Base-by-base conservation (phyloP, 2,888 invertebrate genomes). In the Lepeophtheirus nordmannii region DNA sequence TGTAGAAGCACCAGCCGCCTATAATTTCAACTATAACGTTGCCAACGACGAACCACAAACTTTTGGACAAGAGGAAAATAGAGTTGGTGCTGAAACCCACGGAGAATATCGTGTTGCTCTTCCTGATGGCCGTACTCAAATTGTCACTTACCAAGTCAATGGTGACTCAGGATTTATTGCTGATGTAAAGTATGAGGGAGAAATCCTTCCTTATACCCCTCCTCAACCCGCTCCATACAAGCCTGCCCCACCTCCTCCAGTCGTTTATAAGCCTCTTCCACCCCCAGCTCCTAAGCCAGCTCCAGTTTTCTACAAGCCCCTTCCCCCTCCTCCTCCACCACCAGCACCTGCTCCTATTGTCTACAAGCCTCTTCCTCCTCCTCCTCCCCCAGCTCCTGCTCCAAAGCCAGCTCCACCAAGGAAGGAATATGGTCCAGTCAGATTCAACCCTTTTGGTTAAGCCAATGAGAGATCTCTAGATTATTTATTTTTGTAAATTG, bases 51-150 rank as follows among this genome's bases (percentile, higher is more conserved):
- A 46, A 46, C 2, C n/a, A 2, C 8, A 5, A 46, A 46, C 2
- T 5, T 46, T 46, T 46, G 53, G 53, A 5, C 53, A 5, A 8
- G 53, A 46, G 8, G 53, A 46, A 17, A 8, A 46, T 8, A 14
- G 53, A 46, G 8, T 5, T 46, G 53, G 53, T 14, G 53, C 14
- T 8, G 14, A 14, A 14, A 46, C 53, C n/a, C 53, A 46, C 17
- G 53, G 53, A 46, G 53, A 46, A 17, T 46, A 46, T 17, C 53
- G 53, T 17, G 53, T 46, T 17, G 53, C 53, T 46, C 53, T 46
- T 8, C 53, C 53, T 14, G 53, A 46, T 8, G 53, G 53, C 14
- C 53, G 53, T 14, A 46, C 53, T 46, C 53, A 46, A 17, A 46
- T 46, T n/a, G 53, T 46, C 3, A 46, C 53, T 17, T 46, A 46